Evolutionary conservation across 2,113 vertebrate genomes (phyloP), one percentile per base, ranked within the genome.

Genomic region (Chauna torquata): DNA sequence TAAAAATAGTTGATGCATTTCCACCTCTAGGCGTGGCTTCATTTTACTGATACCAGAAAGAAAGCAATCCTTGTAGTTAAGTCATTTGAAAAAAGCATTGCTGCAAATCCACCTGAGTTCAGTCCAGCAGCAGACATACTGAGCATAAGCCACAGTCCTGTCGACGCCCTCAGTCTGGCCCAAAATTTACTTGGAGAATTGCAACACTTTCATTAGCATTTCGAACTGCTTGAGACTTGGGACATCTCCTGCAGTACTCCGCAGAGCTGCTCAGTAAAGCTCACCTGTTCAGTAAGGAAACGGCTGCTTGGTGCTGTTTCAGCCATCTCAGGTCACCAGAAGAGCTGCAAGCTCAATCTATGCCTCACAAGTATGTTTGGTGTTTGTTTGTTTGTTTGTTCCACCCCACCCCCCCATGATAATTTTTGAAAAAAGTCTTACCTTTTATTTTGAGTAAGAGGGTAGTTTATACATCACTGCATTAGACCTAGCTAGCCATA

Each of bases 1-100:
- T 82, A 7, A 96, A 13, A 95, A 84, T 36, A 92, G 72, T 9
- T 49, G 50, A 91, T 61, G 50, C 9, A 34, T 84, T 91, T 91
- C 54, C 24, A 58, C 38, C 52, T 76, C 66, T 80, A 94, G 12
- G 47, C 64, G 52, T 5, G 27, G 50, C 23, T 12, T 71, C 76
- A 59, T 69, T 90, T 69, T 72, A 82, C 3, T 19, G 22, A 55
- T 4, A 38, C 44, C 45, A 92, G 49, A 72, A 81, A 80, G n/a
- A 11, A 70, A 54, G 32, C 17, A 42, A 72, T 19, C 44, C 54
- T 83, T 90, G 69, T 12, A 76, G n/a, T 59, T 9, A 57, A 96
- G 47, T 7, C 2, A 17, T 69, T 68, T 72, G 75, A 57, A 77
- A 81, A 82, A 90, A 52, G 32, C 50, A 62, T 30, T 87, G 74